Evolutionary conservation across 2,113 vertebrate species (phyloP).

Genomic region (Misgurnus mizolepis): DNA sequence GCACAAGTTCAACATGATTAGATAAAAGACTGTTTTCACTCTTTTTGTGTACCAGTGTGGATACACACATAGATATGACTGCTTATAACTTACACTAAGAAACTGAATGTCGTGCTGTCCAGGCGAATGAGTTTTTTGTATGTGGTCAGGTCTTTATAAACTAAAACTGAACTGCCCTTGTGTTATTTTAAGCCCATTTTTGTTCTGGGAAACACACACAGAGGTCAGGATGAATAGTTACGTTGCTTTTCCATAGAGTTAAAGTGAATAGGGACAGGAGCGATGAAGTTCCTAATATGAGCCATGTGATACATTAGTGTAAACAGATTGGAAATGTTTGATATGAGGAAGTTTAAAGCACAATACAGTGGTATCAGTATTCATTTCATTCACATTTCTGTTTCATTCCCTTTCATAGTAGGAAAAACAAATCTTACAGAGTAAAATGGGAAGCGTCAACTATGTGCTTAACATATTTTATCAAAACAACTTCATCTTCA

Average conservation of each 20-base stretch:
- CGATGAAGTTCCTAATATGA: too few relatives aligned
- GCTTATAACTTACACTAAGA: slow-evolving; percentile 24
- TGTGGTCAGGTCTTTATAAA: not conserved
- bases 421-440: too few relatives aligned
- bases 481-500: too few relatives aligned
- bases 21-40: slow-evolving; percentile 63
- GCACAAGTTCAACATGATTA: slow-evolving; percentile 72
- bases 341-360: not conserved
- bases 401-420: too few relatives aligned
- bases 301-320: too few relatives aligned
- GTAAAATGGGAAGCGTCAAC: too few relatives aligned
- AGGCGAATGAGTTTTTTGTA: not conserved
- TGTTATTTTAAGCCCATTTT: not conserved
- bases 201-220: too few relatives aligned
- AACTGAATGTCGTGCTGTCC: not conserved
- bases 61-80: slow-evolving; percentile 47
- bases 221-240: too few relatives aligned
- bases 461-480: too few relatives aligned
- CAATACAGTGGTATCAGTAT: not conserved
- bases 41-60: slow-evolving; percentile 49
- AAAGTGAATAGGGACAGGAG: too few relatives aligned
- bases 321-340: too few relatives aligned
- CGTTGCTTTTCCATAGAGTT: too few relatives aligned
- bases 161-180: not conserved
- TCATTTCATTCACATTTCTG: not conserved